These are phyloP conservation scores for Chroicocephalus ridibundus DNA, from an alignment of 2,113 vertebrate species.

Conservation along the genomic window DNA sequence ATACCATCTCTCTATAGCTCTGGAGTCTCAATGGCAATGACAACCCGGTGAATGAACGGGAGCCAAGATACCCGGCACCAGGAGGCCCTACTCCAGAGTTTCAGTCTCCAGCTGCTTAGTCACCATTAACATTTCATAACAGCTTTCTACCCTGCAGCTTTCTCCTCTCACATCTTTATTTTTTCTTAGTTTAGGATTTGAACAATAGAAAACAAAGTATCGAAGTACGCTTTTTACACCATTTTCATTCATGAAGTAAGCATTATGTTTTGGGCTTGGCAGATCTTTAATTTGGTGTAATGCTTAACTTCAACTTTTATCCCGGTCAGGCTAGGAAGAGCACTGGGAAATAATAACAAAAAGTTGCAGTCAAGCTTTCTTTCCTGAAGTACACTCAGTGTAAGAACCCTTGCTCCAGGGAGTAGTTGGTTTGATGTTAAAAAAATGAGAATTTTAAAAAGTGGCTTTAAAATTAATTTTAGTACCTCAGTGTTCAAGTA, in stretches of 20 bases:
- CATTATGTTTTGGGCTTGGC: background rate
- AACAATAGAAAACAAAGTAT: background rate
- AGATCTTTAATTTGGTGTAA: background rate
- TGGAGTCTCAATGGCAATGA: background rate
- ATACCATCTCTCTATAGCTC: background rate
- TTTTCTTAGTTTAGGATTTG: background rate
- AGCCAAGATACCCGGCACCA: background rate
- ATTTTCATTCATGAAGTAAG: background rate
- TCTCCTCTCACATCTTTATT: background rate
- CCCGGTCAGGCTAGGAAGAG: background rate
- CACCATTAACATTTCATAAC: background rate
- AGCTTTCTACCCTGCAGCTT: background rate
- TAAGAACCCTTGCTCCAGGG: background rate
- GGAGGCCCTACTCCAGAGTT: background rate
- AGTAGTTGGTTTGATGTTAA: background rate
- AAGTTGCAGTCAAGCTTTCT: background rate
- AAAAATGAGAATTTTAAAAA: background rate
- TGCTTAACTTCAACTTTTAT: background rate
- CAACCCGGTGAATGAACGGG: accelerated
- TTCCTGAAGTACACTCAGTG: background rate
- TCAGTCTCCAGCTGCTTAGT: background rate
- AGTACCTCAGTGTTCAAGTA: background rate
- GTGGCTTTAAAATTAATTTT: background rate
- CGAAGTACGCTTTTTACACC: background rate
- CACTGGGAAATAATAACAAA: background rate